phyloP scores from a whole-genome alignment of 2,888 invertebrate genomes.

The Dichetophora obliterata region DNA sequence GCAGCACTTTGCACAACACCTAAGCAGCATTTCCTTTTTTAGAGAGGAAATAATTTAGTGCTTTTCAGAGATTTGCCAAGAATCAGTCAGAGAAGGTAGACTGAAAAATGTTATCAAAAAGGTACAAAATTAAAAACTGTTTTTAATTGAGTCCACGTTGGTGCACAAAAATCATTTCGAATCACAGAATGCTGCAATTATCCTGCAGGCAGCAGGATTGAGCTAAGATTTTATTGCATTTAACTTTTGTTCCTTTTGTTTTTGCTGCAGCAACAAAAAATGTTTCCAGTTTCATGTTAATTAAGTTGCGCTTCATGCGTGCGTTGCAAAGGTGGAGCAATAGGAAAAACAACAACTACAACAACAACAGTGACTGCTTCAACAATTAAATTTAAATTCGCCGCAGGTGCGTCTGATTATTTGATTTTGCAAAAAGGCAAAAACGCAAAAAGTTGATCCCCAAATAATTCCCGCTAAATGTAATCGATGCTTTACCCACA shows the following conservation, averaged over 20 bases:
- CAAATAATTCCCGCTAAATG: neutral
- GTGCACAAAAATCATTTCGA: no score
- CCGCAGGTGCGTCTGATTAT: neutral
- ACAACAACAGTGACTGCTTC: neutral
- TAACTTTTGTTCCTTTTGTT: no score
- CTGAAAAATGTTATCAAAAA: no score
- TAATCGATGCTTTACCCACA: neutral
- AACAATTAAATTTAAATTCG: conserved; percentile 17
- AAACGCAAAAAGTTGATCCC: neutral
- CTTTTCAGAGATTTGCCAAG: no score
- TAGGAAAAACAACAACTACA: neutral
- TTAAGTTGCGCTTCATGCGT: neutral
- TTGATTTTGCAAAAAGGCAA: neutral
- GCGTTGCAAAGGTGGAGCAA: neutral
- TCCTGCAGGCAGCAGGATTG: no score
- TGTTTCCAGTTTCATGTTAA: neutral
- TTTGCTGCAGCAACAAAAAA: neutral
- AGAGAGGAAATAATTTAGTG: no score
- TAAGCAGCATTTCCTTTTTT: no score
- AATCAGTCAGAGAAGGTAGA: no score
- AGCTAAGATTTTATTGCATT: no score
- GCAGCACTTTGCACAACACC: neutral
- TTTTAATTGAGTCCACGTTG: no score
- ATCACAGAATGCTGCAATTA: no score
- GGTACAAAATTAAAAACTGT: no score